A percentile compares a stretch with the other conserved stretches of the same genome.
Evolutionary conservation across 1,140 invertebrate genomes (phyloP).

Genomic region (Druon quercuslanigerum): DNA sequence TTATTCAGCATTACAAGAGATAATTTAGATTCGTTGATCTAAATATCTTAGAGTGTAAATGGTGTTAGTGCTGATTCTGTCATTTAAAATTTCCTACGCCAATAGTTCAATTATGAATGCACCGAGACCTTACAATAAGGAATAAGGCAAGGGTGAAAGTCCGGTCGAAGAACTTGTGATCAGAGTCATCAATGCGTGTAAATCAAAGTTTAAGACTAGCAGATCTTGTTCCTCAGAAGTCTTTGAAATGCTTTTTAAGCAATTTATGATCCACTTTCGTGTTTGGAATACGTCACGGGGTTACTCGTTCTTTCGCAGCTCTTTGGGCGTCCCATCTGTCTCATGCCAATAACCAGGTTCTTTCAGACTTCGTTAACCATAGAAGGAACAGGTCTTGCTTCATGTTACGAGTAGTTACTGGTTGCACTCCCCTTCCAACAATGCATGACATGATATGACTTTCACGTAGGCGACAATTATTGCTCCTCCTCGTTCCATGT

Average conservation of each 20-base stretch:
- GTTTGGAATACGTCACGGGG: neutral
- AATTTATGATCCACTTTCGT: constrained; percentile 15
- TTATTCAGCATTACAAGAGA: neutral
- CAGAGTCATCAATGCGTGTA: constrained; percentile 8
- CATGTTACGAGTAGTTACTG: neutral
- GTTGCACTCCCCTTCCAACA: neutral
- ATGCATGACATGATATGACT: constrained; percentile 1
- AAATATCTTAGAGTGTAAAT: constrained; percentile 21
- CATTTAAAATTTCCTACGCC: constrained; percentile 22
- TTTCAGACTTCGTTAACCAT: constrained; percentile 16
- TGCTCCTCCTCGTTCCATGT: neutral
- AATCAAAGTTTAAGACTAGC: constrained; percentile 24
- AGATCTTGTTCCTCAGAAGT: constrained; percentile 10
- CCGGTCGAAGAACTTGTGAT: constrained; percentile 29
- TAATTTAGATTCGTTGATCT: neutral
- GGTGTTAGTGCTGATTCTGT: constrained; percentile 1
- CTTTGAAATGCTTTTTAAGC: constrained; percentile 29
- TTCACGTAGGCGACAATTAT: constrained; percentile 23
- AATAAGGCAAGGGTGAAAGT: constrained; percentile 26
- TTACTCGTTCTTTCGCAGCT: constrained; percentile 2
- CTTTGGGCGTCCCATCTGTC: constrained; percentile 6
- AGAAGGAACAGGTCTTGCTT: constrained; percentile 10
- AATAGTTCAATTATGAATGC: constrained; percentile 27
- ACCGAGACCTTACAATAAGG: constrained; percentile 8
- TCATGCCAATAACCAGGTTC: constrained; percentile 28